Evolutionary conservation across 2,888 invertebrate species (phyloP), one percentile per base, ranked within the genome.

Genomic region (Pocota personata): DNA sequence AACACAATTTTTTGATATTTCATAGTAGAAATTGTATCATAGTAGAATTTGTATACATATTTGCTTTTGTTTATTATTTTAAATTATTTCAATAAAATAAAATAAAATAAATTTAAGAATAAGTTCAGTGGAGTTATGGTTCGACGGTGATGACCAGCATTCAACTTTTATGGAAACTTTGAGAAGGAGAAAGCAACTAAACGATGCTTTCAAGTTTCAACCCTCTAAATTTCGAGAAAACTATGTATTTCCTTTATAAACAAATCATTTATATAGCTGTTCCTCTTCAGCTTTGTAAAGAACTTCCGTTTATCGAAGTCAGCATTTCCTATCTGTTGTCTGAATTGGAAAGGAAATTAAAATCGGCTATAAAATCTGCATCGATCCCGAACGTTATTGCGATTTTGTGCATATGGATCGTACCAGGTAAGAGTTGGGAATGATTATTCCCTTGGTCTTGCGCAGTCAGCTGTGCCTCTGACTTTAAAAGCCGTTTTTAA

Each of bases 281-380:
- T 52, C 52, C 52, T 52, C 24, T 50, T 57, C 35, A 57, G 35
- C 12, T 58, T 37, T 35, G 58, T 58, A 16, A 58, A 58, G 35
- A 58, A 58, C 8, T 58, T 32, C 8, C 16, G 35, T 32, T 19
- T 58, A 16, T 58, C 58, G 4, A 37, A 37, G 7, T 14, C 55
- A 55, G 55, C 14, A 12, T 58, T 58, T 35, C 35, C 19, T 37
- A 58, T 58, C 24, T 16, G n/a, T 35, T 58, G 58, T 4, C 4
- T 58, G 37, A 58, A 55, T 12, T 55, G 12, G 55, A 55, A 12
- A 32, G 12, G 12, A 35, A 19, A 21, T 37, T 58, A 58, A 58
- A 58, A 35, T 3, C 58, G 37, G 35, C 35, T 55, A 7, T 21
- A 16, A 0, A 8, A 46, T 7, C 8, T 19, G 21, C 19, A 14